Base-by-base conservation (phyloP, 2,888 invertebrate species). In the Odiellus spinosus region DNA sequence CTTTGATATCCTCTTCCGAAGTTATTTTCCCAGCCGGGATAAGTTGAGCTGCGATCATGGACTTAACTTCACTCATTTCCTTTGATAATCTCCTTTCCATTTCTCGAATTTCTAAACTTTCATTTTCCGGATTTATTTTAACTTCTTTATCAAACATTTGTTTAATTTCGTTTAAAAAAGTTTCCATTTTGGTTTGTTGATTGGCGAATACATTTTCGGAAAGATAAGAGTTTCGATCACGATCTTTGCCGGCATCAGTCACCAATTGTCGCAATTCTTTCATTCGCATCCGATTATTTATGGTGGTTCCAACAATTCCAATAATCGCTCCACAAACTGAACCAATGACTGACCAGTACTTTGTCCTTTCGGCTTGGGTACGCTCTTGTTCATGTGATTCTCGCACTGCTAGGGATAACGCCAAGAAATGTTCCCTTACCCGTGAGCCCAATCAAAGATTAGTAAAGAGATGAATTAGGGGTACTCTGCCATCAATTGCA, bases 381-480 rank as follows among this genome's bases (percentile, higher is more conserved):
- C 85, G 66, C 63, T 87, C 86, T 47, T 81, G 73, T 63, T 87
- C 86, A 60, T 87, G 85, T 15, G 82, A 82, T 54, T 82, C 75
- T 53, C 85, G 74, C 0, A 86, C 76, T 0, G 82, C 78, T 17
- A 77, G 76, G 0, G 82, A 79, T 62, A 85, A 74, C 0, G 74
- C 71, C 0, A 77, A 73, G 61, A 85, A 85, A 11, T 75, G 64
- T 45, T 81, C 80, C 3, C 84, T n/a, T n/a, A n/a, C n/a, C n/a
- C n/a, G n/a, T n/a, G n/a, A n/a, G n/a, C n/a, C n/a, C n/a, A n/a
- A n/a, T n/a, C n/a, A n/a, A n/a, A n/a, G n/a, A n/a, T n/a, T n/a
- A n/a, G n/a, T n/a, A n/a, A n/a, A n/a, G n/a, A n/a, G n/a, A n/a
- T n/a, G n/a, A n/a, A n/a, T n/a, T n/a, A n/a, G n/a, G n/a, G n/a